These are phyloP conservation scores for Sebastes iracundus DNA, from an alignment of 2,797 vertebrate genomes.

Conservation along the genomic window DNA sequence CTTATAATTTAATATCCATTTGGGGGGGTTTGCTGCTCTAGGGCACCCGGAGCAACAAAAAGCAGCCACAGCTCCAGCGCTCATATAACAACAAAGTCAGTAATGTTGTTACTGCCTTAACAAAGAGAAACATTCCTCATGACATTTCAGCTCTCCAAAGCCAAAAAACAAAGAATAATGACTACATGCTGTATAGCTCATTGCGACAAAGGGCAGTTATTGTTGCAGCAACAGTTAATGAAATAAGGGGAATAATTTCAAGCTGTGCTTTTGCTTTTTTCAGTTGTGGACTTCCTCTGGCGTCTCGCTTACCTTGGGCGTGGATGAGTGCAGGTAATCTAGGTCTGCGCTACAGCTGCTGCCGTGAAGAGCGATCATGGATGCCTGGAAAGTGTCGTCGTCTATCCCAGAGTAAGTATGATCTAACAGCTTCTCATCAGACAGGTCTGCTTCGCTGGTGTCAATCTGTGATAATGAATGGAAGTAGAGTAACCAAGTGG, in stretches of 20 bases:
- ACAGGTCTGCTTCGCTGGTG: slow-evolving; percentile 85
- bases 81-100: slow-evolving; percentile 16
- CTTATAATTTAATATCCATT: slow-evolving; percentile 54
- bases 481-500: slow-evolving; percentile 32
- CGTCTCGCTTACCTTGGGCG: slow-evolving; percentile 84
- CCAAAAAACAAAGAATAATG: slow-evolving; percentile 38
- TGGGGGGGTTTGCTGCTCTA: slow-evolving; percentile 21
- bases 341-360: slow-evolving; percentile 84
- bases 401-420: slow-evolving; percentile 81
- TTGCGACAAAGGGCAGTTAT: slow-evolving; percentile 34
- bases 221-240: slow-evolving; percentile 18
- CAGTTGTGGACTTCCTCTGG: not conserved
- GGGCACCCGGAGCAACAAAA: slow-evolving; percentile 27
- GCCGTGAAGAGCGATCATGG: slow-evolving; percentile 86
- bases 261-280: not conserved
- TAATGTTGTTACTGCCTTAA: slow-evolving; percentile 39
- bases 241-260: slow-evolving; percentile 6
- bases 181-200: slow-evolving; percentile 28
- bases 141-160: slow-evolving; percentile 49
- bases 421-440: slow-evolving; percentile 85
- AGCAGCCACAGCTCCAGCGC: slow-evolving; percentile 2
- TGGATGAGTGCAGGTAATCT: slow-evolving; percentile 82
- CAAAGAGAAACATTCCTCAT: slow-evolving; percentile 22
- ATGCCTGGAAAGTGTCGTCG: slow-evolving; percentile 87
- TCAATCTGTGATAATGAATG: slow-evolving; percentile 87